Conservation (phyloP, 2,113 vertebrate species). For the Heloderma charlesbogerti region DNA sequence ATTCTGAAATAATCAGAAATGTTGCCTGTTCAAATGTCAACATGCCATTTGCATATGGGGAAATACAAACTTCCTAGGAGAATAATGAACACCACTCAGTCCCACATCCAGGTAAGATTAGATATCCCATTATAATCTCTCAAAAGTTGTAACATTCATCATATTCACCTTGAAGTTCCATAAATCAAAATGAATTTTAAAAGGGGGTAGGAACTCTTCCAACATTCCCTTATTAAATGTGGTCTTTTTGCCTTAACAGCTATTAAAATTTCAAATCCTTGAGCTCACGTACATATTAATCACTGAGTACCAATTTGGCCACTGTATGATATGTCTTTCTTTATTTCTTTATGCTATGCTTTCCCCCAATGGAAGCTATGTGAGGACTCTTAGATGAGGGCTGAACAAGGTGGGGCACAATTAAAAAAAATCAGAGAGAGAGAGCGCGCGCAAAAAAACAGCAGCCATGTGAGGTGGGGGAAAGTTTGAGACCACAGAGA, state of each 20-base stretch:
- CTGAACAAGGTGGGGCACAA: too few relatives aligned
- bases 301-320: background rate
- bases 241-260: conserved; percentile 11
- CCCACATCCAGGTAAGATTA: background rate
- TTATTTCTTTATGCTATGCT: background rate
- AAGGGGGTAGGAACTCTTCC: background rate
- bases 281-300: background rate
- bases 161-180: conserved; percentile 11
- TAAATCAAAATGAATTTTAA: conserved; percentile 33
- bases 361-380: background rate
- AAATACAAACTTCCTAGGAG: background rate
- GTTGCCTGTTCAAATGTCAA: background rate
- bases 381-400: background rate
- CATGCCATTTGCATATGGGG: background rate
- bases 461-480: background rate
- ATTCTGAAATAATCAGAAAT: background rate
- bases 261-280: conserved; percentile 8
- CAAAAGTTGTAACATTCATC: background rate
- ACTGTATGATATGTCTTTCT: background rate
- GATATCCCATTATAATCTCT: background rate
- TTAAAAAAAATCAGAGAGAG: background rate
- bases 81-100: background rate
- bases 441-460: too few relatives aligned
- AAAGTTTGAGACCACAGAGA: too few relatives aligned
- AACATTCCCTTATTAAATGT: background rate